Evolutionary conservation across 2,797 vertebrate species (phyloP).

Genomic region (Bradypodion ventrale): DNA sequence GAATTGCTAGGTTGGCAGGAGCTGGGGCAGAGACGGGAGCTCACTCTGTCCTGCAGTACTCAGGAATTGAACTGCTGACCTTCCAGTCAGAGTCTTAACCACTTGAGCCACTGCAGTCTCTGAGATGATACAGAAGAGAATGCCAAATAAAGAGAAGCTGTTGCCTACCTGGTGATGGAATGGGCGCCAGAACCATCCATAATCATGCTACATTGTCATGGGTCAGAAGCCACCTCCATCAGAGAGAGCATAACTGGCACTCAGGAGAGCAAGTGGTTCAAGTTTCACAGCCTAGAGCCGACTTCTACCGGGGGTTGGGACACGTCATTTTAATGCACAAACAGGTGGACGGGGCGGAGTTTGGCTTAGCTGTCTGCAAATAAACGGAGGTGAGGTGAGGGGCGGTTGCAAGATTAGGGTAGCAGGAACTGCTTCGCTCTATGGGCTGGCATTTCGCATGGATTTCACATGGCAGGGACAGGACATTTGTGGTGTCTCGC

Average conservation of each 20-base stretch:
- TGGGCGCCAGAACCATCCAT: background rate
- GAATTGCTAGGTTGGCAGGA: too few species aligned
- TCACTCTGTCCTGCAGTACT: too few species aligned
- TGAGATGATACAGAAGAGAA: background rate
- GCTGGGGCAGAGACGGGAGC: too few species aligned
- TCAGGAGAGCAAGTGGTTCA: background rate
- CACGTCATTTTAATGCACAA: constrained; percentile 73
- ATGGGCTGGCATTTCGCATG: background rate
- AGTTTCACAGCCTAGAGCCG: background rate
- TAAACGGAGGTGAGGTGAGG: constrained; percentile 10
- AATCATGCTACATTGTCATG: background rate
- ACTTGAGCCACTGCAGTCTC: too few species aligned
- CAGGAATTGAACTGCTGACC: too few species aligned
- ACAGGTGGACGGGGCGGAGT: constrained; percentile 57
- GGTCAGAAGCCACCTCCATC: background rate
- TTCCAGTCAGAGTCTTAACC: too few species aligned
- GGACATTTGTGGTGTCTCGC: background rate
- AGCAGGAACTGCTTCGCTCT: background rate
- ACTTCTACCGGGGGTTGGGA: constrained; percentile 51
- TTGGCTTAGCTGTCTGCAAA: constrained; percentile 57
- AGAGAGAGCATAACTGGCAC: too few species aligned
- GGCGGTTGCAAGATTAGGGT: background rate
- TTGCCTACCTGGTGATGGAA: constrained; percentile 39
- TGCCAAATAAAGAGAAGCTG: constrained; percentile 24
- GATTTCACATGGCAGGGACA: background rate